Base-by-base conservation (phyloP, 2,113 vertebrate species). In the Stictonetta naevosa region DNA sequence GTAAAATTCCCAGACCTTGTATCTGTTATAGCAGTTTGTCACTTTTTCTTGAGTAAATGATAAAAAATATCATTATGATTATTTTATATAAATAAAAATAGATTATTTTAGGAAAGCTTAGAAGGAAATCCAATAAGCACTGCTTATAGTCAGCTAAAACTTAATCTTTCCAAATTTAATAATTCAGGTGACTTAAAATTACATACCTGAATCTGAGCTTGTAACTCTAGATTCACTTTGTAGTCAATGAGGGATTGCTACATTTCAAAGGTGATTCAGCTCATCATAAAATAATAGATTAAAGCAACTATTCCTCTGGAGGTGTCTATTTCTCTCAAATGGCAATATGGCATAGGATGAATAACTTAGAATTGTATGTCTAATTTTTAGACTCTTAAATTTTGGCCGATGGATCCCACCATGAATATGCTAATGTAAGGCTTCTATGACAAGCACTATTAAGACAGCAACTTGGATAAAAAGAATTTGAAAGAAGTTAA, bases 401-500 rank as follows among this genome's bases (percentile, higher is more conserved):
- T 90, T 93, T 90, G 68, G 42, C 77, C 93, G 77, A 68, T 79
- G 23, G 46, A 82, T 86, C 68, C 46, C n/a, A 83, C 76, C 42
- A 29, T 28, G 56, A 83, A 17, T 81, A 88, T 81, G 68, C 31
- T 90, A 83, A 92, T 56, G 9, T 55, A 71, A 90, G 11, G 15
- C 22, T 31, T 53, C 63, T 93, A 29, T 74, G 82, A 93, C 66
- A 96, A 55, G 40, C 28, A 69, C 40, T 93, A 85, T 91, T 86
- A 90, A 92, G 46, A 88, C 21, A 84, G 69, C n/a, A 94, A 63
- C 68, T 48, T 74, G 21, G 38, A 78, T 86, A 15, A 88, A 93
- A 94, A 88, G 64, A 42, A 83, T 63, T 78, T 88, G 53, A 78
- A 78, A 83, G 28, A 88, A 83, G 34, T 38, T 67, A 86, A 96